Base-by-base conservation (phyloP, 2,797 vertebrate species). In the Eurystomus glaucurus region DNA sequence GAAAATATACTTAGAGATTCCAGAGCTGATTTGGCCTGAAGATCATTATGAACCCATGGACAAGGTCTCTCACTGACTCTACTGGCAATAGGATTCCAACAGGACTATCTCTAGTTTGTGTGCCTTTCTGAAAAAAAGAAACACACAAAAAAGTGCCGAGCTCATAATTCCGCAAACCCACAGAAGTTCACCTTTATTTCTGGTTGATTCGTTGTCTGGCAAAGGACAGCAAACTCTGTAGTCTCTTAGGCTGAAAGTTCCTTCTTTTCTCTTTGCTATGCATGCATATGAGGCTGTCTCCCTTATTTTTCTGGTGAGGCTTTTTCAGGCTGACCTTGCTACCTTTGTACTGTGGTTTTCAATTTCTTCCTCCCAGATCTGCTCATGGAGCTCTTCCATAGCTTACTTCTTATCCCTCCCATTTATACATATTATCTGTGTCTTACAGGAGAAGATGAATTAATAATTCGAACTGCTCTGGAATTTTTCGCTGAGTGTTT, bases 1-100 rank as follows among this genome's bases (percentile, higher is more conserved):
- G 75, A 85, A 95, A 93, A 93, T 37, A 35, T 60, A 83, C 58
- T 74, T 70, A 66, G 74, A 82, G 69, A 86, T 81, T 95, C 37
- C 69, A 86, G 48, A 86, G 65, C 33, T 78, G 52, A 88, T 84
- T 66, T 77, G 71, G 43, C 43, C 68, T 62, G 48, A 91, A 91
- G 51, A 80, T 65, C 51, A 51, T 78, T 77, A 78, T 22, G 61
- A 92, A 90, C 6, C 26, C 16, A 41, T 33, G 23, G 23, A 75
- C 6, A 75, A 72, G 23, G 31, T 62, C 90, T 84, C 33, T 92
- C 41, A 54, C 9, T 81, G 57, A 75, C 25, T 74, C 37, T 46
- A 3, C 45, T 39, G 52, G 41, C 25, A 62, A 17, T 0, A 74
- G 33, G 46, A 95, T n/a, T 77, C 71, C 71, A 77, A 39, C 15